Evolutionary conservation across 2,113 vertebrate genomes (phyloP), one percentile per base, ranked within the genome.

Genomic region (Campylomormyrus numenius): DNA sequence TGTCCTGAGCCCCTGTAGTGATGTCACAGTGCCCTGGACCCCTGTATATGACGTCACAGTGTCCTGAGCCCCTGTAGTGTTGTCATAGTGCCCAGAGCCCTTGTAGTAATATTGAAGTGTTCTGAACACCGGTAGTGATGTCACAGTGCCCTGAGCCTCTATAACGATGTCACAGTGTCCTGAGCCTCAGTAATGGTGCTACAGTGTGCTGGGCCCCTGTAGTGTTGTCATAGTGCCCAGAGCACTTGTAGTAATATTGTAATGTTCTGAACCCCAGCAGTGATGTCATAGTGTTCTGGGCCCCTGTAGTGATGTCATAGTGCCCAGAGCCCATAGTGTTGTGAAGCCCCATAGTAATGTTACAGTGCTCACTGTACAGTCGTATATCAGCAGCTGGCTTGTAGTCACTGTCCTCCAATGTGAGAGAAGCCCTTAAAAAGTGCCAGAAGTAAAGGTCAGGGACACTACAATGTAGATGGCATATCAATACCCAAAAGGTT

Each of bases 401-500:
- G 52, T 17, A 42, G n/a, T 56, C 86, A 17, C 86, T 53, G 49
- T 53, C 27, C 86, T 50, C 11, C 42, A 11, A 3, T 45, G 11
- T 42, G n/a, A n/a, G 8, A 74, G 88, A 77, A 27, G 88, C 88
- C 46, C 88, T 89, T 89, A 49, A 21, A 70, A 49, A 66, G 46
- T 80, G 66, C 46, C 70, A 80, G 46, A 74, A 52, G 70, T 31
- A 89, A 89, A 89, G 66, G 88, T 89, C 88, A 77, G 62, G n/a
- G 11, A 74, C 19, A 74, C 42, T 49, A 77, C 45, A 39, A 77
- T 50, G 66, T 77, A 50, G 27, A 89, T 89, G 70, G 21, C 49
- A 56, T 89, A 42, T n/a, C 35, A 42, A 89, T 53, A 39, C 46
- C 15, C 70, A 53, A 70, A 88, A 88, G 62, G 62, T 46, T 46